These are phyloP conservation scores for Tychaedon coryphoeus DNA, from an alignment of 2,113 vertebrate species.

Conservation along the genomic window DNA sequence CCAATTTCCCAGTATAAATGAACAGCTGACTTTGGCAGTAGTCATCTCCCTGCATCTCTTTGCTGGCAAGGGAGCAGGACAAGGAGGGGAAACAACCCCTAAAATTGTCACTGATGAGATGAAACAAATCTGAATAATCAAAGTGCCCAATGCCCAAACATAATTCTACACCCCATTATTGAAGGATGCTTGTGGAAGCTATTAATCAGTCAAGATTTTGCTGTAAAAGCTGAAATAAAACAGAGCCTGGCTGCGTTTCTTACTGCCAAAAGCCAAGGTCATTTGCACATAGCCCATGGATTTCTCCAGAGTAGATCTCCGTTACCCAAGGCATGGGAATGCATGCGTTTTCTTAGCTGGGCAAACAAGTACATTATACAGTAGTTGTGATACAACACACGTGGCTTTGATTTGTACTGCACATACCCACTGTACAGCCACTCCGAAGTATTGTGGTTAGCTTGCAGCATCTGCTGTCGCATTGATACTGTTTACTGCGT, in stretches of 20 bases:
- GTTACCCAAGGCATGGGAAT: conserved; percentile 82
- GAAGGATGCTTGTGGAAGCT: conserved; percentile 57
- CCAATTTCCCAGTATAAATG: conserved; percentile 34
- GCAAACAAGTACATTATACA: conserved; percentile 89
- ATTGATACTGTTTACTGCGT: conserved; percentile 86
- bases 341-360: conserved; percentile 92
- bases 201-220: conserved; percentile 48
- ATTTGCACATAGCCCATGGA: conserved; percentile 76
- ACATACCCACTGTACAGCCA: conserved; percentile 96
- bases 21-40: conserved; percentile 60
- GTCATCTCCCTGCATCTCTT: conserved; percentile 53
- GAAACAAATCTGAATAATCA: not conserved
- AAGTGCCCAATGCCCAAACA: conserved; percentile 28
- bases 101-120: not conserved
- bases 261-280: conserved; percentile 74
- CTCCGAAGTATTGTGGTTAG: conserved; percentile 91
- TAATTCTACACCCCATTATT: conserved; percentile 3
- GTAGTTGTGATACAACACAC: conserved; percentile 99
- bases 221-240: conserved; percentile 57
- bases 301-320: conserved; percentile 75
- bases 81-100: not conserved
- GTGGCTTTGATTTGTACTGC: conserved; percentile 92
- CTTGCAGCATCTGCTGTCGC: conserved; percentile 90
- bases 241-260: conserved; percentile 72
- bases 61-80: conserved; percentile 71